Evolutionary conservation across 2,113 vertebrate species (phyloP).

Genomic region (Lepus americanus): DNA sequence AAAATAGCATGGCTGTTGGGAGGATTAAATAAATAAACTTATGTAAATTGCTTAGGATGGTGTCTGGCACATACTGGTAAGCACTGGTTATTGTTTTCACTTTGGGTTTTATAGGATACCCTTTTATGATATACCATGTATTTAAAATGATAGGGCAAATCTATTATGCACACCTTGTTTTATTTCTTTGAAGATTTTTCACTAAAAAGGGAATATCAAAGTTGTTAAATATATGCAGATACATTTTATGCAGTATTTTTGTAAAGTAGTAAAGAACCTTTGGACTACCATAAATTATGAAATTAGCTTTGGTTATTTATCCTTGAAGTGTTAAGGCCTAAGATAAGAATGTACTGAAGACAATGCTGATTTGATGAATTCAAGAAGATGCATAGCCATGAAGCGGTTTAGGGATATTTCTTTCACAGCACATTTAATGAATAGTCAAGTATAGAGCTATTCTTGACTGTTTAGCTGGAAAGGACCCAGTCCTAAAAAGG

Average conservation of each 20-base stretch:
- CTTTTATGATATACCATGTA: not conserved
- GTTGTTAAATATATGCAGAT: not conserved
- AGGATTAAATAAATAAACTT: not conserved
- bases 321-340: not conserved
- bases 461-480: slow-evolving; percentile 26
- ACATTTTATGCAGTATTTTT: not conserved
- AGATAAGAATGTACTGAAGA: not conserved
- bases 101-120: not conserved
- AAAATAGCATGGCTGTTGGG: not conserved
- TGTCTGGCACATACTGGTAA: not conserved
- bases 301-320: slow-evolving; percentile 13
- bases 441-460: slow-evolving; percentile 11
- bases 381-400: not conserved
- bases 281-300: not conserved
- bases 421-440: slow-evolving; percentile 20
- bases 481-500: not conserved
- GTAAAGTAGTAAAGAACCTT: not conserved
- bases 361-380: not conserved
- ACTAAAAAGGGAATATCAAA: not conserved
- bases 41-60: not conserved
- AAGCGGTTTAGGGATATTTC: not conserved
- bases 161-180: not conserved
- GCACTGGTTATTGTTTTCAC: not conserved
- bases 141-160: not conserved
- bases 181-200: not conserved